Base-by-base conservation (phyloP, 1,140 invertebrate species). In the Drosophila watanabei region DNA sequence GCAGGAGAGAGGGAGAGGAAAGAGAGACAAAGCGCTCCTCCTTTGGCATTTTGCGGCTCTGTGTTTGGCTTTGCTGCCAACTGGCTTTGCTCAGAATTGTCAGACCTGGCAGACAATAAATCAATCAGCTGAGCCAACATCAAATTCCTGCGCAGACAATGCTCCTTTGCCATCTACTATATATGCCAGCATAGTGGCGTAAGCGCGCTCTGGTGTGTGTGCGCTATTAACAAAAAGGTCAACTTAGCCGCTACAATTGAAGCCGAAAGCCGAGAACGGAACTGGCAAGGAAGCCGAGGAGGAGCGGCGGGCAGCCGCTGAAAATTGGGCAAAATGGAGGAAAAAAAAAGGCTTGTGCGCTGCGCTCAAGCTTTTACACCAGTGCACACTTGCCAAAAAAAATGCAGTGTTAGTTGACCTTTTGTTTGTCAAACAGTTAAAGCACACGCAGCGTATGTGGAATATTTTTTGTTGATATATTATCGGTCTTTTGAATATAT, bases 51-150 rank as follows among this genome's bases (percentile, higher is more conserved):
- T 78, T 51, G 69, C 54, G 59, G 58, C 39, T 69, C 54, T 39
- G 52, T 81, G 63, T 89, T 83, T 80, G 33, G 59, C 51, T 54
- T n/a, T n/a, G n/a, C n/a, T n/a, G n/a, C n/a, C n/a, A n/a, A n/a
- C n/a, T n/a, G n/a, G n/a, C n/a, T n/a, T 56, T 56, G 77, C 63
- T 33, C 58, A 16, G 39, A 20, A 66, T 63, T 66, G 63, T 66
- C 63, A 63, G 72, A 66, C 61, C n/a, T 63, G 88, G 77, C 85
- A 82, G 79, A 89, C 85, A 89, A 89, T 90, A 89, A 89, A 89
- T 89, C 85, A 89, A 88, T 88, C 85, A 88, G 86, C 86, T 88
- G 85, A 75, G 81, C 80, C 68, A 85, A 90, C 85, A 88, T 88
- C 57, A 69, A 88, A 90, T 88, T 88, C 81, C 78, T 68, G 62